Base-by-base conservation (phyloP, 30 jellyfish, hydroid and myxozoan genomes). In the Thelohanellus kitauei region DNA sequence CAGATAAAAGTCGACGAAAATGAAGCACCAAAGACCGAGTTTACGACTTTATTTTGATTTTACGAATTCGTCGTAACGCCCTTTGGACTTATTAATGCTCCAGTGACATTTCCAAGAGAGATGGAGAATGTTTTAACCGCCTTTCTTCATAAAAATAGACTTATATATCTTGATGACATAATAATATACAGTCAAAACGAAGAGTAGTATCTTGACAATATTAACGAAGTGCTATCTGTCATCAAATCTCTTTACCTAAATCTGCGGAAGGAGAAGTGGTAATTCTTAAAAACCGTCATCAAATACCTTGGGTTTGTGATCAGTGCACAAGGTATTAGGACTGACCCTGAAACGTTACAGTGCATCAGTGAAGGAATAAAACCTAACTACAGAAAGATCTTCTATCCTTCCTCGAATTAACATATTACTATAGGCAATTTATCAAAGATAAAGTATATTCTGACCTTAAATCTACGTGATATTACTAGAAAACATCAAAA, bases 341-440 rank as follows among this genome's bases (percentile, higher is more conserved):
- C n/a, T n/a, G n/a, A n/a, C n/a, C n/a, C n/a, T n/a, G n/a, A n/a
- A 15, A 40, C 20, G 22, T 10, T 12, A 2, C 3, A 40, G 14
- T 15, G 33, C 22, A 40, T 40, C 37, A 40, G 49, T 14, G 38
- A 31, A 12, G 15, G 20, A 2, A 31, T 33, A 8, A 31, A 6
- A 3, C 49, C 49, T 19, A 3, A 31, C 35, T 19, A 40, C 37
- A 18, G 20, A 31, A 40, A 19, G 49, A 40, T 31, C n/a, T 40
- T 2, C 49, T 31, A 12, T 15, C 33, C n/a, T 5, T 40, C 34
- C 20, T 40, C 34, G 49, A 33, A 17, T 19, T 40, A 33, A 40
- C 22, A 40, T 31, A 33, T 14, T 40, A 40, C 14, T 40, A 40
- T 17, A 31, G 49, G 3, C 20, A 40, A 15, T 33, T 19, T 17